Evolutionary conservation across 1,140 invertebrate genomes (phyloP).

Genomic region (Drusus annulatus): DNA sequence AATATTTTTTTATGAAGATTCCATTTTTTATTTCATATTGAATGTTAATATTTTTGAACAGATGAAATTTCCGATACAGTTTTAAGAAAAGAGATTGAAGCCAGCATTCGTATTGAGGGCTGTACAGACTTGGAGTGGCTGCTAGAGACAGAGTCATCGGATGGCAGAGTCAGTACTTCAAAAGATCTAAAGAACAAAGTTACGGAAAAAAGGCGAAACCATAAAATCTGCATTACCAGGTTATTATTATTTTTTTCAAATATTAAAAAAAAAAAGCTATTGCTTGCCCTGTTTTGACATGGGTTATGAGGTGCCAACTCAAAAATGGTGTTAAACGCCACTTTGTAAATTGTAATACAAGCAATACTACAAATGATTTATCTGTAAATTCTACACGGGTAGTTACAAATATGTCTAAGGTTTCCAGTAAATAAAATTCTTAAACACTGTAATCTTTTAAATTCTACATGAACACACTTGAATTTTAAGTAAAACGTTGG

Average conservation of each 20-base stretch:
- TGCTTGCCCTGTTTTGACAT: too few species aligned
- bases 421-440: too few species aligned
- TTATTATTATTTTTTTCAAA: neutral
- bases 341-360: too few species aligned
- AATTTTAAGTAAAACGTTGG: too few species aligned
- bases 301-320: too few species aligned
- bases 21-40: neutral
- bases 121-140: slow-evolving; percentile 55
- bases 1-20: neutral
- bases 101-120: slow-evolving; percentile 30
- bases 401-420: too few species aligned
- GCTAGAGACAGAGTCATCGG: slow-evolving; percentile 35
- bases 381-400: too few species aligned
- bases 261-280: too few species aligned
- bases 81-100: slow-evolving; percentile 32
- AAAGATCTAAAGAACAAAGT: neutral
- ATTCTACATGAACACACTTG: too few species aligned
- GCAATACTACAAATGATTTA: too few species aligned
- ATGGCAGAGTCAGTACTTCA: neutral
- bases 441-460: too few species aligned
- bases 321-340: too few species aligned
- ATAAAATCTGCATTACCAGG: neutral
- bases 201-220: neutral
- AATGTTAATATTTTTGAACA: neutral
- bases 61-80: slow-evolving; percentile 2